These are phyloP conservation scores for Takifugu bimaculatus DNA, from an alignment of 2,113 vertebrate genomes.

Conservation along the genomic window DNA sequence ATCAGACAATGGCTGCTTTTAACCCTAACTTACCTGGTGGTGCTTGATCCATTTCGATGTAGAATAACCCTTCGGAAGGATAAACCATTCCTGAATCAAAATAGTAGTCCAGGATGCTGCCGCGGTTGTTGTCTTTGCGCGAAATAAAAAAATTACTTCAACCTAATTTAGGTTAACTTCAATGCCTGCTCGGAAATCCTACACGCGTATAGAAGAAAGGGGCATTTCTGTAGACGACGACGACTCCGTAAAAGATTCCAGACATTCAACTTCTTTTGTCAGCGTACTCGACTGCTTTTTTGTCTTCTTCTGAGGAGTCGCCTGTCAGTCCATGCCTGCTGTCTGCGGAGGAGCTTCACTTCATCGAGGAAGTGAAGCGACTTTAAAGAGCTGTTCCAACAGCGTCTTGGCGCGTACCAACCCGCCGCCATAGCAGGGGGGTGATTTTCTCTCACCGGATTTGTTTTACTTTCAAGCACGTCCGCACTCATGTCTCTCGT, in stretches of 20 bases:
- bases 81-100: constrained; percentile 69
- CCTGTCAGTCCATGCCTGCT: constrained; percentile 11
- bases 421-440: background rate
- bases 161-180: constrained; percentile 18
- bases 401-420: constrained; percentile 57
- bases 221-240: constrained; percentile 19
- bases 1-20: constrained; percentile 61
- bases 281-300: constrained; percentile 12
- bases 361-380: constrained; percentile 61
- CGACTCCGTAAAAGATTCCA: constrained; percentile 29
- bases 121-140: constrained; percentile 15
- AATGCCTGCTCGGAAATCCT: constrained; percentile 22
- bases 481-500: background rate
- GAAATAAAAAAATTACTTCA: background rate
- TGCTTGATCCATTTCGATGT: constrained; percentile 74
- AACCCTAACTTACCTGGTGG: constrained; percentile 69
- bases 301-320: background rate
- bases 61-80: constrained; percentile 70
- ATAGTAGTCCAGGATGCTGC: constrained; percentile 54
- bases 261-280: constrained; percentile 16
- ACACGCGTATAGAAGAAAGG: constrained; percentile 4
- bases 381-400: constrained; percentile 67
- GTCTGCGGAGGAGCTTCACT: constrained; percentile 21
- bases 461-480: background rate
- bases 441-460: background rate